These are phyloP conservation scores for Rattus norvegicus DNA, from an alignment of 2,113 vertebrate species.

Conservation along the genomic window GRCr8 NC_086022.1:149771501-149772000, in stretches of 20 bases:
- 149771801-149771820: not conserved
- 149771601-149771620: too few relatives aligned
- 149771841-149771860: not conserved
- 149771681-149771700: not conserved
- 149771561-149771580: too few relatives aligned
- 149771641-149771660: too few relatives aligned
- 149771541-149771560: too few relatives aligned
- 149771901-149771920: constrained; percentile 4
- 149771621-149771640: too few relatives aligned
- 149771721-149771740: constrained; percentile 20
- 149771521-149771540: too few relatives aligned
- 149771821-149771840: not conserved
- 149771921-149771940: constrained; percentile 35
- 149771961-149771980: not conserved
- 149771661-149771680: too few relatives aligned
- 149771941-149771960: constrained; percentile 54
- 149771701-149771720: not conserved
- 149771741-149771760: constrained; percentile 9
- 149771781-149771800: constrained; percentile 50
- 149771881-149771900: constrained; percentile 7
- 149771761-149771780: constrained; percentile 22
- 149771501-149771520: too few relatives aligned
- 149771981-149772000: constrained; percentile 42
- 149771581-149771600: too few relatives aligned
- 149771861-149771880: constrained; percentile 6